Conservation (phyloP, 2,888 invertebrate species). For the Tillus elongatus region DNA sequence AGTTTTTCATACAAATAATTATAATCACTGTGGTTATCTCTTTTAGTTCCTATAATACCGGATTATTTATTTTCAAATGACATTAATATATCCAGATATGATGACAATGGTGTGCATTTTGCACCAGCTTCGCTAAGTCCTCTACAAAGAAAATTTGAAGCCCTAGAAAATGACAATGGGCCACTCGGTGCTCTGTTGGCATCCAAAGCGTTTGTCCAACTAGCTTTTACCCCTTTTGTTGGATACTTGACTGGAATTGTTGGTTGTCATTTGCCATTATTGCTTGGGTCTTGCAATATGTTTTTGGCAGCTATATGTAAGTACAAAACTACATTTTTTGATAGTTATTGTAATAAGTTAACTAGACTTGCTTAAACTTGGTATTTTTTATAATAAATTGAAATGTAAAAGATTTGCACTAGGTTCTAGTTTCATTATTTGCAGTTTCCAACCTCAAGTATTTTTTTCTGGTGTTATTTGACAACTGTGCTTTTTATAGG, state of each 20-base stretch:
- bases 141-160: constrained; percentile 38
- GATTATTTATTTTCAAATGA: constrained; percentile 58
- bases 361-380: too few relatives aligned
- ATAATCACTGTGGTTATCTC: too few relatives aligned
- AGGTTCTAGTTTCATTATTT: too few relatives aligned
- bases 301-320: constrained; percentile 59
- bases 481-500: too few relatives aligned
- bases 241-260: constrained; percentile 57
- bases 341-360: too few relatives aligned
- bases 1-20: too few relatives aligned
- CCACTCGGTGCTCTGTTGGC: constrained; percentile 60
- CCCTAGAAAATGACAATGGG: constrained; percentile 53
- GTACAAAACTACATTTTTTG: constrained; percentile 29
- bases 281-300: constrained; percentile 59
- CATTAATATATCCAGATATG: constrained; percentile 29
- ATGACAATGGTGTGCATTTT: constrained; percentile 15
- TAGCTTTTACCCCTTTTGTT: constrained; percentile 66
- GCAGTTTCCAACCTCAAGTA: too few relatives aligned
- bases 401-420: too few relatives aligned
- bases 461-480: too few relatives aligned
- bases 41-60: constrained; percentile 69
- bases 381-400: too few relatives aligned
- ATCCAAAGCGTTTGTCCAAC: constrained; percentile 72
- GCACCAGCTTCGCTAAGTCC: constrained; percentile 36
- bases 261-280: constrained; percentile 60